phyloP scores from a whole-genome alignment of 2,888 invertebrate genomes.

The Apeira syringaria region DNA sequence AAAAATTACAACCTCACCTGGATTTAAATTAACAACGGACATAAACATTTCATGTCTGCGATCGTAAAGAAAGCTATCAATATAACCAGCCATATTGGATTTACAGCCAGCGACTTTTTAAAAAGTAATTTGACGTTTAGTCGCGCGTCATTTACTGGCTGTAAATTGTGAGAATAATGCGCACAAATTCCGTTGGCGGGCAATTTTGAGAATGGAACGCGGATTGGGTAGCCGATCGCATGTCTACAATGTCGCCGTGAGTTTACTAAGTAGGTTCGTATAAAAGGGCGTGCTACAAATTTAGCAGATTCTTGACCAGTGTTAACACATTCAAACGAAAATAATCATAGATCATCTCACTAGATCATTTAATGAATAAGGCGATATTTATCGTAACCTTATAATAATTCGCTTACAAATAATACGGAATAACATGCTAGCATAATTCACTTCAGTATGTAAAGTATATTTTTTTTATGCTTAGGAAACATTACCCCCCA shows the following conservation, averaged over 20 bases:
- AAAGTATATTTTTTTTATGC: too few relatives aligned
- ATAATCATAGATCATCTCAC: too few relatives aligned
- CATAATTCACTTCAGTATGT: too few relatives aligned
- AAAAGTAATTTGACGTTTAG: constrained; percentile 47
- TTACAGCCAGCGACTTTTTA: constrained; percentile 54
- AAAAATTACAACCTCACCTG: constrained; percentile 39
- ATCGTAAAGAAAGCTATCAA: constrained; percentile 73
- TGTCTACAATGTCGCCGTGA: constrained; percentile 40
- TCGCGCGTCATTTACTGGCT: constrained; percentile 44
- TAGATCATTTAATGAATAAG: too few relatives aligned
- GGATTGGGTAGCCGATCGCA: constrained; percentile 44
- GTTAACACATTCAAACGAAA: too few relatives aligned
- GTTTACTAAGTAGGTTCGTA: constrained; percentile 27
- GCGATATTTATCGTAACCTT: too few relatives aligned
- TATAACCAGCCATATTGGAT: constrained; percentile 51
- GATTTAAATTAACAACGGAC: constrained; percentile 50
- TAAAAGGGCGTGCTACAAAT: constrained; percentile 5
- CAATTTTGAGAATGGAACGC: constrained; percentile 44
- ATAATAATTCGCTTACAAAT: too few relatives aligned
- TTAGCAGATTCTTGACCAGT: constrained; percentile 12
- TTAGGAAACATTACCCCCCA: too few relatives aligned
- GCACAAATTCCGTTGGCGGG: constrained; percentile 36
- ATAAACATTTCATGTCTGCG: constrained; percentile 44
- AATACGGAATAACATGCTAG: too few relatives aligned
- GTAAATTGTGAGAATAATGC: constrained; percentile 43